These are phyloP conservation scores for Bothrops alternatus DNA, from an alignment of 2,797 vertebrate genomes.

Conservation along the genomic window DNA sequence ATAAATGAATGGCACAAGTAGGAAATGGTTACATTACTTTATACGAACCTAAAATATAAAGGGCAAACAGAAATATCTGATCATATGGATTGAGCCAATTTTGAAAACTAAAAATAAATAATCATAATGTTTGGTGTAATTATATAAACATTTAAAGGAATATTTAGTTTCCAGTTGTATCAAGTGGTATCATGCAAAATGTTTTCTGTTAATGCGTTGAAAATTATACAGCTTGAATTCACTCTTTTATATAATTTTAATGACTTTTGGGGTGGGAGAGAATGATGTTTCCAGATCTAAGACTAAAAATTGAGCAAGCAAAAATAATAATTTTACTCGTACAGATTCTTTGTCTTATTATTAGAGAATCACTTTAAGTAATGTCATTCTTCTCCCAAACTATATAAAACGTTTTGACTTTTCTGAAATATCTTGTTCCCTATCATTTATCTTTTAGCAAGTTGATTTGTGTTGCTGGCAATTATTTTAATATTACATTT, in stretches of 20 bases:
- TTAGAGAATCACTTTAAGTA: not conserved
- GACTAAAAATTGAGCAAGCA: not conserved
- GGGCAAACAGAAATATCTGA: not conserved
- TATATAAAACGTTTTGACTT: not conserved
- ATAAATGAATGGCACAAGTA: not conserved
- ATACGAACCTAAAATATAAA: not conserved
- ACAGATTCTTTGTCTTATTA: slow-evolving; percentile 2
- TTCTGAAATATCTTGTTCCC: not conserved
- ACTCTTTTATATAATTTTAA: not conserved
- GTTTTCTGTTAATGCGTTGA: not conserved
- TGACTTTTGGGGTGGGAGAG: not conserved
- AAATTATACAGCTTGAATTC: not conserved
- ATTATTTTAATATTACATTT: not conserved
- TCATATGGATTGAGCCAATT: not conserved
- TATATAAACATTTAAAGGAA: not conserved
- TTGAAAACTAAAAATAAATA: slow-evolving; percentile 6
- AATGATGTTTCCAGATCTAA: not conserved
- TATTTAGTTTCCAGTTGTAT: not conserved
- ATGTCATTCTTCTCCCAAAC: not conserved
- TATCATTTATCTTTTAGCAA: not conserved
- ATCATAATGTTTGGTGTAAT: not conserved
- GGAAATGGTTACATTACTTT: slow-evolving; percentile 22
- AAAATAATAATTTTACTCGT: not conserved
- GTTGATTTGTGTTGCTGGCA: not conserved
- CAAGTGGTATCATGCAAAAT: not conserved